Conservation (phyloP, 2,888 invertebrate species). For the Diploptera punctata region DNA sequence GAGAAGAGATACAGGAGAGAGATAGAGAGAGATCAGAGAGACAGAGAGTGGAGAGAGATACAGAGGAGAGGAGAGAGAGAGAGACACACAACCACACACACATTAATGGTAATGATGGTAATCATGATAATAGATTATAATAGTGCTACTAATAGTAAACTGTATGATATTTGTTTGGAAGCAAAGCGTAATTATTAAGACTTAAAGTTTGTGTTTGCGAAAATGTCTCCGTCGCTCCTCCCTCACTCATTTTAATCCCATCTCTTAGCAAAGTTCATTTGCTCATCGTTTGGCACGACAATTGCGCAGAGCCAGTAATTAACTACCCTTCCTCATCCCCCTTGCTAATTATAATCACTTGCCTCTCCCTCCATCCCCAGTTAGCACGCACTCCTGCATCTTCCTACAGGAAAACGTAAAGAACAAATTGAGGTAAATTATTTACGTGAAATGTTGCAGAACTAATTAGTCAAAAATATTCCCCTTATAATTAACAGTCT, state of each 20-base stretch:
- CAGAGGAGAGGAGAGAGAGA: too few relatives aligned
- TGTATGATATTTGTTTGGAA: too few relatives aligned
- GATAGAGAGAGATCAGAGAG: too few relatives aligned
- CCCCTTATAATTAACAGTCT: slow-evolving; percentile 34
- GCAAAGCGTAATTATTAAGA: too few relatives aligned
- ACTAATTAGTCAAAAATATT: slow-evolving; percentile 39
- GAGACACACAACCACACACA: too few relatives aligned
- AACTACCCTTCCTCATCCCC: slow-evolving; percentile 11
- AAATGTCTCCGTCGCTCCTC: background rate
- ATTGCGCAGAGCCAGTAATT: slow-evolving; percentile 38
- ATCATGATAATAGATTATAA: too few relatives aligned
- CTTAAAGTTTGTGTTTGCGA: too few relatives aligned
- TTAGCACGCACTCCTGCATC: slow-evolving; percentile 26
- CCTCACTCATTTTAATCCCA: background rate
- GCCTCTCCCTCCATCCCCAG: background rate
- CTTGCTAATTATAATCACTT: slow-evolving; percentile 30
- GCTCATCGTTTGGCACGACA: slow-evolving; percentile 32
- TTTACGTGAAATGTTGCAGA: slow-evolving; percentile 39
- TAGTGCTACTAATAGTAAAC: too few relatives aligned
- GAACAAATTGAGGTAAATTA: slow-evolving; percentile 36
- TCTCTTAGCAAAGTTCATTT: slow-evolving; percentile 26
- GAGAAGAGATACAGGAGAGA: too few relatives aligned
- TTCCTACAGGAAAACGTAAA: slow-evolving; percentile 27
- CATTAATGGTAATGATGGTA: too few relatives aligned
- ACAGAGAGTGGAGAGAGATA: too few relatives aligned